Conservation (phyloP, 2,113 vertebrate species). For the Hypanus sabinus region DNA sequence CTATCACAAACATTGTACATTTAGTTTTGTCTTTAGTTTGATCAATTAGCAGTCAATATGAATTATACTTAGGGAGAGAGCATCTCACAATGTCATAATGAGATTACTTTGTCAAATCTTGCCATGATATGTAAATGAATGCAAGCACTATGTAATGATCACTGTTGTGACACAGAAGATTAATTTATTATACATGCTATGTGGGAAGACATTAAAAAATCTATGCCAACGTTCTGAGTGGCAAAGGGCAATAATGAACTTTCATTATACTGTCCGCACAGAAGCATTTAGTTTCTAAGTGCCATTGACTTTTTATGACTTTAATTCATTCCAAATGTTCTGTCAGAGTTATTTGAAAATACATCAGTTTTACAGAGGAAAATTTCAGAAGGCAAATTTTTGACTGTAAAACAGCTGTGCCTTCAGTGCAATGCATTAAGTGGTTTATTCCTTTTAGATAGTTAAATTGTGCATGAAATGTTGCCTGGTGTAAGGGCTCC, state of each 20-base stretch:
- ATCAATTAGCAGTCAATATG: not conserved
- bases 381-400: slow-evolving; percentile 91
- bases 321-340: slow-evolving; percentile 99
- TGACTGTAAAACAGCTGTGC: slow-evolving; percentile 99
- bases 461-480: slow-evolving; percentile 99
- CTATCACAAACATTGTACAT: not conserved
- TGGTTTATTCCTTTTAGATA: slow-evolving; percentile 99
- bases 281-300: slow-evolving; percentile 60
- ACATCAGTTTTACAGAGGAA: slow-evolving; percentile 82
- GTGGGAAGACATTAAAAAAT: slow-evolving; percentile 32
- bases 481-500: slow-evolving; percentile 91
- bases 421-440: slow-evolving; percentile 99
- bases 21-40: slow-evolving; percentile 20
- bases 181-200: slow-evolving; percentile 36
- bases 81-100: slow-evolving; percentile 29
- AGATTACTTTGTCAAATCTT: slow-evolving; percentile 22
- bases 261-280: slow-evolving; percentile 73
- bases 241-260: slow-evolving; percentile 32
- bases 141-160: slow-evolving; percentile 26
- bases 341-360: slow-evolving; percentile 98
- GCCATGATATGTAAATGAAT: slow-evolving; percentile 26
- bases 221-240: slow-evolving; percentile 8
- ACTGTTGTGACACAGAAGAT: slow-evolving; percentile 27
- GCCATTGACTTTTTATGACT: slow-evolving; percentile 27
- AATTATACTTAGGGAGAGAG: slow-evolving; percentile 12